Evolutionary conservation across 2,888 invertebrate genomes (phyloP).

Genomic region (Eupithecia vulgata): DNA sequence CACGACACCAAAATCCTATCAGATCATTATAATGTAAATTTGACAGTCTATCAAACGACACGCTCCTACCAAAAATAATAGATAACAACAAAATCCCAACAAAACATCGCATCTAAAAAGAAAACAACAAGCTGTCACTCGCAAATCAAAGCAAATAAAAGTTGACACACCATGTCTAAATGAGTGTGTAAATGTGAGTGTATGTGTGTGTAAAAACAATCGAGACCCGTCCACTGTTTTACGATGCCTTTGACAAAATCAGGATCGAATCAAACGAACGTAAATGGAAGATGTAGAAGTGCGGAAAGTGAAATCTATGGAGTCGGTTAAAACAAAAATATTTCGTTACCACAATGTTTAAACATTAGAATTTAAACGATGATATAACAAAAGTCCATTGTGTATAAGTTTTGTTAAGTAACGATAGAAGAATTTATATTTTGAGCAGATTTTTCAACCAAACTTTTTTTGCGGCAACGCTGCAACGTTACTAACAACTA

Average conservation of each 20-base stretch:
- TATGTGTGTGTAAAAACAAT: conserved; percentile 78
- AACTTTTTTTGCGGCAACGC: too few species aligned
- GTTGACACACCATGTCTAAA: conserved; percentile 66
- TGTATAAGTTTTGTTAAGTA: too few species aligned
- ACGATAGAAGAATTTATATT: too few species aligned
- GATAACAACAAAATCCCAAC: conserved; percentile 68
- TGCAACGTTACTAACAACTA: too few species aligned
- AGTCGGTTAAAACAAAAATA: conserved; percentile 42
- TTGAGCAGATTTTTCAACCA: too few species aligned
- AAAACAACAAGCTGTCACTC: conserved; percentile 76
- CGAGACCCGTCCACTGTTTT: conserved; percentile 74
- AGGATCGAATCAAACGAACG: conserved; percentile 78
- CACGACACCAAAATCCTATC: conserved; percentile 62
- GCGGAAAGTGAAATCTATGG: conserved; percentile 51
- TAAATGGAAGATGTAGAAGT: conserved; percentile 75
- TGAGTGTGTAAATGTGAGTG: conserved; percentile 61
- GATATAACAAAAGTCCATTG: too few species aligned
- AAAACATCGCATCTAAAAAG: conserved; percentile 65
- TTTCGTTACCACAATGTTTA: too few species aligned
- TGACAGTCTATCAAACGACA: conserved; percentile 79
- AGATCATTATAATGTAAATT: conserved; percentile 75
- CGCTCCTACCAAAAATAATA: conserved; percentile 61
- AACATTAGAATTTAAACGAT: too few species aligned
- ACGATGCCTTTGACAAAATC: conserved; percentile 80
- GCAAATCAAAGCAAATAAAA: conserved; percentile 78